Percentiles rank a stretch among this genome's conserved stretches.
These are phyloP conservation scores for Oreochromis mossambicus DNA, from an alignment of 2,797 vertebrate genomes.

Conservation along the genomic window DNA sequence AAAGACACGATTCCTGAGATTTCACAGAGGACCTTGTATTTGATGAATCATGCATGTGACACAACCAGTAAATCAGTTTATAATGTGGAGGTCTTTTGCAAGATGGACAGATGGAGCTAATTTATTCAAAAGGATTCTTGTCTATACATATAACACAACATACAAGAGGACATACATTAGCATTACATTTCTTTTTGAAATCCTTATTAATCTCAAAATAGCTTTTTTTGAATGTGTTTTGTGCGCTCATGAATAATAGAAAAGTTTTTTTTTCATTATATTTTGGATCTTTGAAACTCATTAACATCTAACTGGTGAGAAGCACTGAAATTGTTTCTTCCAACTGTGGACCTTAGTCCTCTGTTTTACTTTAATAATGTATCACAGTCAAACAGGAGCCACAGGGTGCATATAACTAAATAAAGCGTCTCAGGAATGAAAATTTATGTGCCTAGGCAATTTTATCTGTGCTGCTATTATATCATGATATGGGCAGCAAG, in stretches of 20 bases:
- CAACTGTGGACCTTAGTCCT: not conserved
- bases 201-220: not conserved
- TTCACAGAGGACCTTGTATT: conserved; percentile 26
- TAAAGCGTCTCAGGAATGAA: not conserved
- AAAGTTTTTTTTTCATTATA: not conserved
- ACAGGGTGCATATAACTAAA: not conserved
- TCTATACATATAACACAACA: not conserved
- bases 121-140: conserved; percentile 30
- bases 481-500: not conserved
- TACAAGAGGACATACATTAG: not conserved
- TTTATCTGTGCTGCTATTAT: not conserved
- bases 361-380: not conserved
- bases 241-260: not conserved
- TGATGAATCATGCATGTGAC: conserved; percentile 47
- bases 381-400: not conserved
- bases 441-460: not conserved
- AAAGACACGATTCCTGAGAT: conserved; percentile 50
- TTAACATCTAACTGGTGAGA: not conserved
- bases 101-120: not conserved
- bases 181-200: not conserved
- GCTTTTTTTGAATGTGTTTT: not conserved
- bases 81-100: conserved; percentile 6
- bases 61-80: conserved; percentile 48
- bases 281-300: not conserved
- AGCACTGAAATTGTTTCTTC: not conserved